These are phyloP conservation scores for Pleuronectes platessa DNA, from an alignment of 2,113 vertebrate species.

Conservation along the genomic window DNA sequence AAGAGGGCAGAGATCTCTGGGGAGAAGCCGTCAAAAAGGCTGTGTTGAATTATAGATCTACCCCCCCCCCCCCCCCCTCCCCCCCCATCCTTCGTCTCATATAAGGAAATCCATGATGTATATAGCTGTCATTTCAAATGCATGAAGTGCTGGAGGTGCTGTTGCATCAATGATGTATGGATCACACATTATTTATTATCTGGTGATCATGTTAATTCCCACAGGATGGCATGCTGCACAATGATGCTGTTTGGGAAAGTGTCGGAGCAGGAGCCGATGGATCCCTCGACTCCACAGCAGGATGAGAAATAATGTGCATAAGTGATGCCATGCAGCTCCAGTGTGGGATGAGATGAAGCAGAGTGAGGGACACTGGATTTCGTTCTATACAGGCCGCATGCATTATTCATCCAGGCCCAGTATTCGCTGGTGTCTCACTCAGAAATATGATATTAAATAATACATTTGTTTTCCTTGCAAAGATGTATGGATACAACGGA, in stretches of 20 bases:
- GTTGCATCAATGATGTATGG: constrained; percentile 18
- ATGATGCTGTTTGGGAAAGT: not conserved
- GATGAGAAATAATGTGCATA: constrained; percentile 1
- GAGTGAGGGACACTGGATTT: constrained; percentile 44
- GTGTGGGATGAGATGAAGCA: not conserved
- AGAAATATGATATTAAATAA: constrained; percentile 62
- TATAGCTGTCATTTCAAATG: constrained; percentile 34
- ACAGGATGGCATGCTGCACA: not conserved
- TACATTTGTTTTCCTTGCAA: constrained; percentile 47
- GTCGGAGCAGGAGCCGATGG: not conserved
- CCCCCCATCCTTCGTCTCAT: not conserved
- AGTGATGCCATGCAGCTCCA: not conserved
- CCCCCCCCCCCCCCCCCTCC: not conserved
- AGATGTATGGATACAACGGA: constrained; percentile 34
- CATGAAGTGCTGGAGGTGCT: constrained; percentile 24
- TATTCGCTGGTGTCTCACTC: constrained; percentile 25
- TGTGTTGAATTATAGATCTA: constrained; percentile 64
- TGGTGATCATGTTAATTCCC: constrained; percentile 22
- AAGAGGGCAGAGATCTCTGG: constrained; percentile 15
- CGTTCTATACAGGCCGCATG: constrained; percentile 29
- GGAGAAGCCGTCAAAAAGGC: constrained; percentile 55
- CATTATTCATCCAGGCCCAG: constrained; percentile 48
- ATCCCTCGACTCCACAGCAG: not conserved
- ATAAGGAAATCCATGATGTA: constrained; percentile 26
- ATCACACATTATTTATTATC: constrained; percentile 31